phyloP scores from a whole-genome alignment of 2,888 invertebrate species.

The Adelognathus sp. region DNA sequence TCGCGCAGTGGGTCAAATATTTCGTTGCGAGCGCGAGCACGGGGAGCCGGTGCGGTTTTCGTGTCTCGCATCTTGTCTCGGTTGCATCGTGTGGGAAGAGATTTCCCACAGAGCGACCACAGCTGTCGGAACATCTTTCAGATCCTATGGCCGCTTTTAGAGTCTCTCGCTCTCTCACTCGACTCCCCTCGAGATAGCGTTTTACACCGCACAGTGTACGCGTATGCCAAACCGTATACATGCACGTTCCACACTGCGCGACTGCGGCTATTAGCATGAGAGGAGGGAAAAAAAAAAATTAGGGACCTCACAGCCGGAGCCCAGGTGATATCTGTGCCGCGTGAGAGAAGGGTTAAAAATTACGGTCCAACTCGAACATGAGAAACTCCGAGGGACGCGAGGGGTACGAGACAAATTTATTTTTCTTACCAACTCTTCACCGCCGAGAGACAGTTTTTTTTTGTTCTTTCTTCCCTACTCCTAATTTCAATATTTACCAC shows the following conservation, averaged over 20 bases:
- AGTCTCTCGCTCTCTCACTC: slow-evolving; percentile 48
- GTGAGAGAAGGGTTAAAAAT: slow-evolving; percentile 47
- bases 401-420: background rate
- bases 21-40: no score
- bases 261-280: slow-evolving; percentile 53
- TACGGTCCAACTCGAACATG: slow-evolving; percentile 19
- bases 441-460: background rate
- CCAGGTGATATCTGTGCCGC: slow-evolving; percentile 47
- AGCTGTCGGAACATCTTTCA: slow-evolving; percentile 76
- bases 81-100: slow-evolving; percentile 74
- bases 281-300: slow-evolving; percentile 13
- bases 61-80: slow-evolving; percentile 45
- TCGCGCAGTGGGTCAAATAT: background rate
- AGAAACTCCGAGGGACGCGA: background rate
- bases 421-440: background rate
- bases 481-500: slow-evolving; percentile 52
- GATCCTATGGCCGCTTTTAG: slow-evolving; percentile 59
- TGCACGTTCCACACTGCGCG: no score
- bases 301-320: slow-evolving; percentile 37
- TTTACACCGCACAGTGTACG: slow-evolving; percentile 5
- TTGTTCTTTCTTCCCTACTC: no score
- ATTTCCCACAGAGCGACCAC: slow-evolving; percentile 75
- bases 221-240: slow-evolving; percentile 4
- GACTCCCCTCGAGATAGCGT: slow-evolving; percentile 28
- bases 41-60: slow-evolving; percentile 52